These are phyloP conservation scores for Albula glossodonta DNA, from an alignment of 2,113 vertebrate genomes.

Conservation along the genomic window DNA sequence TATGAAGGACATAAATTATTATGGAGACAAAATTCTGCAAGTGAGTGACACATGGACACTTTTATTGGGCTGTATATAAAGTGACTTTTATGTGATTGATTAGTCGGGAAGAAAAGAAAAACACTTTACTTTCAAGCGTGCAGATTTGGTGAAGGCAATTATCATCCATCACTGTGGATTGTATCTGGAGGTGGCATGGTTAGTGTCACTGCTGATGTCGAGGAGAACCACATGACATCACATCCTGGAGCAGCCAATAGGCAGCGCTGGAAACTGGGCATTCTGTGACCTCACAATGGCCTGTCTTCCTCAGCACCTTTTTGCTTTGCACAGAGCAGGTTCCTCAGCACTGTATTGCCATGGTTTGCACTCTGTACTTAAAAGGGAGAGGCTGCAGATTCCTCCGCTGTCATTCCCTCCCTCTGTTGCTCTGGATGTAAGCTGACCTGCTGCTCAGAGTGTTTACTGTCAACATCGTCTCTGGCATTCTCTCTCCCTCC, in stretches of 20 bases:
- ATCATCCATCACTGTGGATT: slow-evolving; percentile 67
- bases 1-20: background rate
- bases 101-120: slow-evolving; percentile 16
- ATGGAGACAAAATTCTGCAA: background rate
- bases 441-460: background rate
- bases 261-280: background rate
- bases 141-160: slow-evolving; percentile 61
- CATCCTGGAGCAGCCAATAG: slow-evolving; percentile 30
- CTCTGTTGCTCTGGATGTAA: background rate
- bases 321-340: background rate
- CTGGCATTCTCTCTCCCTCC: slow-evolving; percentile 18
- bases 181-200: slow-evolving; percentile 65
- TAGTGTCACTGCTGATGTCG: slow-evolving; percentile 46
- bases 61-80: slow-evolving; percentile 40
- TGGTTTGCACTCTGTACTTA: slow-evolving; percentile 9
- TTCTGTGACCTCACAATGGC: background rate
- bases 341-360: background rate
- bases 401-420: background rate
- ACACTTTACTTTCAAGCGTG: slow-evolving; percentile 41
- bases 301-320: background rate
- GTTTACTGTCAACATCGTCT: slow-evolving; percentile 25
- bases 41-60: background rate
- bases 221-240: slow-evolving; percentile 27
- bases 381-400: slow-evolving; percentile 3
- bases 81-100: slow-evolving; percentile 36